A percentile compares a stretch with the other conserved stretches of the same genome.
Conservation (phyloP, 1,140 invertebrate species). For the Zaprionus camerounensis region DNA sequence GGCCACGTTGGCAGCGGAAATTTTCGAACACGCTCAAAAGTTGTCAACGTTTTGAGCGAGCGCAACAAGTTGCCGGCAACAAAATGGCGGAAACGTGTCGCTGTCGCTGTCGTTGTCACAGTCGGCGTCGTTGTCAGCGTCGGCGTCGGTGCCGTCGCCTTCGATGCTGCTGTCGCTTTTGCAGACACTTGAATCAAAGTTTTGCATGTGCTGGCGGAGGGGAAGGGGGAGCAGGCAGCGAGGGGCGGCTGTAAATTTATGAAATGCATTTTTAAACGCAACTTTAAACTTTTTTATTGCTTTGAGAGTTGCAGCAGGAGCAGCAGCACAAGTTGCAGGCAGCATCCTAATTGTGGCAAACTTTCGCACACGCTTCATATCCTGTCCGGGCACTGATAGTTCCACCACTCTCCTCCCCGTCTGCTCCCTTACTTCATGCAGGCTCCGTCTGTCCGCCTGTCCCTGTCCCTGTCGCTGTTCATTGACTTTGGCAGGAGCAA, state of each 20-base stretch:
- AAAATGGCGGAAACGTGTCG: conserved; percentile 81
- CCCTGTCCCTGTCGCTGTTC: conserved; percentile 59
- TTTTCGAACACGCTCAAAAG: conserved; percentile 59
- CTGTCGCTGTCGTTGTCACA: conserved; percentile 44
- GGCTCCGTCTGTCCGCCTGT: conserved; percentile 21
- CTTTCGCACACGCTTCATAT: conserved; percentile 74
- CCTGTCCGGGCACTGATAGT: conserved; percentile 43
- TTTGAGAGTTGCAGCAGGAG: conserved; percentile 38
- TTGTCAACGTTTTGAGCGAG: conserved; percentile 52
- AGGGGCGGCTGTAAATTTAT: conserved; percentile 63
- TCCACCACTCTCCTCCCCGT: background rate
- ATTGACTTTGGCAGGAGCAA: conserved; percentile 75
- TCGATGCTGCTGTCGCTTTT: conserved; percentile 10
- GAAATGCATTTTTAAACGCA: conserved; percentile 78
- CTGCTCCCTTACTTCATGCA: background rate
- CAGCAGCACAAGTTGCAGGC: conserved; percentile 17
- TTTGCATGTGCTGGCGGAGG: background rate
- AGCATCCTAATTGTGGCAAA: conserved; percentile 79
- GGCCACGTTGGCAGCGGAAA: conserved; percentile 53
- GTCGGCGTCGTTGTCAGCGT: conserved; percentile 9
- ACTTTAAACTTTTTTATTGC: conserved; percentile 82
- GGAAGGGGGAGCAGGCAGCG: background rate
- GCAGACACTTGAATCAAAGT: conserved; percentile 66
- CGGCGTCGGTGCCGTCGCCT: no score
- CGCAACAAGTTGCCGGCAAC: conserved; percentile 77